Evolutionary conservation across 1,140 invertebrate genomes (phyloP), one percentile per base, ranked within the genome.

Genomic region (Magallana angulata): DNA sequence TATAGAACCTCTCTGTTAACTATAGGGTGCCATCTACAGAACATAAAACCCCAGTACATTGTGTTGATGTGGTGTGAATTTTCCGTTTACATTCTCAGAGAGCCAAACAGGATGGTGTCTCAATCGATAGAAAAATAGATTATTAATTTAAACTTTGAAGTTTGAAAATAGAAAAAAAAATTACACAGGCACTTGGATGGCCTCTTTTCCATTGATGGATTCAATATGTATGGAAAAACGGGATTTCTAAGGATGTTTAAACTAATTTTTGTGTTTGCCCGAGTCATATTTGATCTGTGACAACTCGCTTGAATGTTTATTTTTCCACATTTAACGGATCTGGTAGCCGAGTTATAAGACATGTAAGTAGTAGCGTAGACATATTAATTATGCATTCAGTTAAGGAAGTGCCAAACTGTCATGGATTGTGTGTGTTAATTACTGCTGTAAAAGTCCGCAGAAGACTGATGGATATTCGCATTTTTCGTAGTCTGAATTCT

Each of bases 281-380:
- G 68, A 76, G 68, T 76, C 24, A 76, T 76, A 76, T 76, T 76
- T 76, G 68, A 36, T 76, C 68, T 30, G 68, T 76, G 24, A 76
- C 68, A 76, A 76, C 8, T 30, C 68, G 6, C 5, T 30, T 3
- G 68, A 76, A 76, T 76, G 24, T 76, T 76, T 36, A 76, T 76
- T 36, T 76, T 30, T 76, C 68, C 11, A 76, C 68, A 76, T 76
- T 12, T 30, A 36, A 36, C 36, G 68, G 68, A 76, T 76, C 68
- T 76, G 24, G 6, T 36, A 30, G 24, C 24, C 7, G 9, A 36
- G 68, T 76, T 48, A 12, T 9, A 76, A 30, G 60, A 76, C 36
- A 76, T 36, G 68, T 76, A 76, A 76, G 68, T 76, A 76, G 24
- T 30, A 18, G 9, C 12, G 14, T 30, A 76, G 68, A 76, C 68